Conservation (phyloP, 2,797 vertebrate species). For the Synanceia verrucosa region DNA sequence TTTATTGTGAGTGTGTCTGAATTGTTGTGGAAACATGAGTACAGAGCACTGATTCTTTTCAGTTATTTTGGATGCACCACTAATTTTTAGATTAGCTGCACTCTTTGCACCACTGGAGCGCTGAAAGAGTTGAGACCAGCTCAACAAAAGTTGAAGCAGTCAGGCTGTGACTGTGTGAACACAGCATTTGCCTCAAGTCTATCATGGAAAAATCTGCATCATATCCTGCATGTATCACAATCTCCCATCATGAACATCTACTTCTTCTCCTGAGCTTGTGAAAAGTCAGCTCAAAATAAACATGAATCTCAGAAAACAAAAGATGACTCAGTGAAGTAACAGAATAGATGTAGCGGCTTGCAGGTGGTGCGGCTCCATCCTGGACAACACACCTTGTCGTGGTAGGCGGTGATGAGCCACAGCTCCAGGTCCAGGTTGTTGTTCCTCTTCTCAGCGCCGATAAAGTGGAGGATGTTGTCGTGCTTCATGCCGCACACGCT, state of each 20-base stretch:
- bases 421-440: slow-evolving; percentile 94
- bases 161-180: too few species aligned
- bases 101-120: too few species aligned
- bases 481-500: slow-evolving; percentile 96
- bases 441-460: slow-evolving; percentile 95
- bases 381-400: slow-evolving; percentile 88
- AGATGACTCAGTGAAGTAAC: slow-evolving; percentile 1
- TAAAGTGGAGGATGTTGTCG: slow-evolving; percentile 94
- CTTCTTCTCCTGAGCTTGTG: background rate
- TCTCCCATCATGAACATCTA: background rate
- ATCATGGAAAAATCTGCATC: too few species aligned
- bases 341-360: background rate
- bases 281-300: background rate
- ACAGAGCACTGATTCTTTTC: too few species aligned
- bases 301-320: background rate
- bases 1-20: background rate
- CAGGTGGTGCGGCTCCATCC: background rate
- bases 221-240: background rate
- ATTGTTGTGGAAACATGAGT: background rate
- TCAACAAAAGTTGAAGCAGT: too few species aligned
- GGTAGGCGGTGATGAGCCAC: slow-evolving; percentile 96
- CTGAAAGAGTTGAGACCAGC: too few species aligned
- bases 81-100: too few species aligned
- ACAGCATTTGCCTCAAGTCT: too few species aligned
- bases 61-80: background rate